phyloP scores from a whole-genome alignment of 1,140 invertebrate species.

The Atta texana region DNA sequence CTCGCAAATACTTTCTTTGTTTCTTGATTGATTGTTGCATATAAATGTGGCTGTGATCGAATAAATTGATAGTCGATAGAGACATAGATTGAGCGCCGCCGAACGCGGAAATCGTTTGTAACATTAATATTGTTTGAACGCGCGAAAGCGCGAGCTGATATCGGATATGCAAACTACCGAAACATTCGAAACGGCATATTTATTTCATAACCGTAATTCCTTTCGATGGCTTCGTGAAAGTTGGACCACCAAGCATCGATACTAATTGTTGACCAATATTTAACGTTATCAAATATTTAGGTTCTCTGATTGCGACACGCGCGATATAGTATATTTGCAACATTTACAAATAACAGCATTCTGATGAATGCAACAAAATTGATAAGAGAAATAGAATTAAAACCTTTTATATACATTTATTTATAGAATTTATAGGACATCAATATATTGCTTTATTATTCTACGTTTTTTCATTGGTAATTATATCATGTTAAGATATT shows the following conservation, averaged over 20 bases:
- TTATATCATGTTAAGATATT: neutral
- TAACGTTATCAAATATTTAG: neutral
- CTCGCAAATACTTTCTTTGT: conserved; percentile 37
- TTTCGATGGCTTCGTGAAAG: conserved; percentile 1
- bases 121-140: conserved; percentile 48
- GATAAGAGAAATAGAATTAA: neutral
- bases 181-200: neutral
- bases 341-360: neutral
- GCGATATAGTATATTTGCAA: neutral
- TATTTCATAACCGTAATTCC: conserved; percentile 21
- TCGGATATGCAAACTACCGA: conserved; percentile 35
- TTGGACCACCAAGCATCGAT: neutral
- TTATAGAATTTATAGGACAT: neutral
- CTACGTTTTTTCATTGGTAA: neutral
- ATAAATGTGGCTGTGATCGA: conserved; percentile 33
- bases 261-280: conserved; percentile 34
- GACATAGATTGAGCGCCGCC: conserved; percentile 10
- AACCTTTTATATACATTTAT: neutral
- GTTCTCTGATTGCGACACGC: neutral
- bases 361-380: neutral
- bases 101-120: conserved; percentile 23
- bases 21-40: conserved; percentile 61
- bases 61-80: conserved; percentile 44
- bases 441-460: neutral
- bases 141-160: conserved; percentile 40